Evolutionary conservation across 2,797 vertebrate species (phyloP).

Genomic region (Microtus californicus): DNA sequence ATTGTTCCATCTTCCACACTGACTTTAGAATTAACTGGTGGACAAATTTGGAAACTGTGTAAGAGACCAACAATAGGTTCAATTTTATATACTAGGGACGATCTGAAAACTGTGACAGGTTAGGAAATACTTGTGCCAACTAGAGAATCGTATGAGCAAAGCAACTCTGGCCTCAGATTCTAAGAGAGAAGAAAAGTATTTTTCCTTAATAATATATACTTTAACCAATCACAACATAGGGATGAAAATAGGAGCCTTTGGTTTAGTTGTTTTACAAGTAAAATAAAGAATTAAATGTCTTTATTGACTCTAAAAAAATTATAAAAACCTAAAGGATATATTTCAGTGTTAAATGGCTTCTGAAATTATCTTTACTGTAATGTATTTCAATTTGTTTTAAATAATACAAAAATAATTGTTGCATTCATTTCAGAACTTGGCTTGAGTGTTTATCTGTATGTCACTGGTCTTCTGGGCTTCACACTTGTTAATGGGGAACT

Average conservation of each 20-base stretch:
- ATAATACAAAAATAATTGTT: neutral
- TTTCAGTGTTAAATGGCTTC: neutral
- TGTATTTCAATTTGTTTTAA: neutral
- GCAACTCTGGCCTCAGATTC: neutral
- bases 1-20: neutral
- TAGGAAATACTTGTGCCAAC: neutral
- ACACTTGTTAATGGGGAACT: neutral
- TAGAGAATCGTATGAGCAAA: neutral
- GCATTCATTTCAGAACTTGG: neutral
- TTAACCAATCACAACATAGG: neutral
- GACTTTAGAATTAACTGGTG: neutral
- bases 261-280: neutral
- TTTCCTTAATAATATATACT: neutral
- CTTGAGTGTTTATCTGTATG: neutral
- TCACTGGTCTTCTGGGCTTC: neutral
- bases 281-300: neutral
- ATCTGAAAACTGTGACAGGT: neutral
- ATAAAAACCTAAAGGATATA: neutral
- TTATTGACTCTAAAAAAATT: constrained; percentile 13
- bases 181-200: neutral
- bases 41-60: neutral
- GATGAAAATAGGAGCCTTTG: neutral
- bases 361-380: neutral
- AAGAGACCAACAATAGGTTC: neutral
- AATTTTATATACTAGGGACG: neutral